phyloP scores from a whole-genome alignment of 37 sponge, comb jelly and placozoan genomes.

The Tethya wilhelma region DNA sequence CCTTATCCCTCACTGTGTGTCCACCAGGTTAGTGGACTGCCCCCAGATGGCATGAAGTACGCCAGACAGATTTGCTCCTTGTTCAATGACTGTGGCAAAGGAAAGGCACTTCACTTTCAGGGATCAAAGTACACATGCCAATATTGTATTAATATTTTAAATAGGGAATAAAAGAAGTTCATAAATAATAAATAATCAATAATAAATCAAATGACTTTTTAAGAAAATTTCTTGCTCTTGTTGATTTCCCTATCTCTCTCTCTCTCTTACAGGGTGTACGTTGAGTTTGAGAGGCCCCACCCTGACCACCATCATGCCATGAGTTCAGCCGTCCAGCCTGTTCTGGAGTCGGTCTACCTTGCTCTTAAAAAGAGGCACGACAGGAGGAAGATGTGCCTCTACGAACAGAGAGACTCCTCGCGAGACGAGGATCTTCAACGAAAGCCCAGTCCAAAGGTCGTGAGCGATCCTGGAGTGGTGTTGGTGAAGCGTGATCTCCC shows the following conservation, averaged over 20 bases:
- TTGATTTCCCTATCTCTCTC: background rate
- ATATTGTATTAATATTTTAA: too few species aligned
- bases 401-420: background rate
- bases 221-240: too few species aligned
- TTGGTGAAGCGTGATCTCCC: constrained; percentile 30
- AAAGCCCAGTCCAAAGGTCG: background rate
- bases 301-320: constrained; percentile 2
- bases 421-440: background rate
- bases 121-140: constrained; percentile 61
- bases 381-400: constrained; percentile 11
- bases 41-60: constrained; percentile 44
- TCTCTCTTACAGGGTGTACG: constrained; percentile 45
- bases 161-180: background rate
- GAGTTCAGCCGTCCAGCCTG: background rate
- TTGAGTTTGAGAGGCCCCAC: constrained; percentile 62
- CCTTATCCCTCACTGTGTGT: background rate
- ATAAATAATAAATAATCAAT: background rate
- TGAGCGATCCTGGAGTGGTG: background rate
- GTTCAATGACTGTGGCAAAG: constrained; percentile 58
- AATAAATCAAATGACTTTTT: too few species aligned
- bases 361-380: constrained; percentile 59
- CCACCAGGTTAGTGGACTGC: constrained; percentile 58
- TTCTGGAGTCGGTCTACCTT: constrained; percentile 60
- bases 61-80: constrained; percentile 27
- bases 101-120: constrained; percentile 76